phyloP scores from a whole-genome alignment of 2,888 invertebrate species.

The Pseudanteris insignis region DNA sequence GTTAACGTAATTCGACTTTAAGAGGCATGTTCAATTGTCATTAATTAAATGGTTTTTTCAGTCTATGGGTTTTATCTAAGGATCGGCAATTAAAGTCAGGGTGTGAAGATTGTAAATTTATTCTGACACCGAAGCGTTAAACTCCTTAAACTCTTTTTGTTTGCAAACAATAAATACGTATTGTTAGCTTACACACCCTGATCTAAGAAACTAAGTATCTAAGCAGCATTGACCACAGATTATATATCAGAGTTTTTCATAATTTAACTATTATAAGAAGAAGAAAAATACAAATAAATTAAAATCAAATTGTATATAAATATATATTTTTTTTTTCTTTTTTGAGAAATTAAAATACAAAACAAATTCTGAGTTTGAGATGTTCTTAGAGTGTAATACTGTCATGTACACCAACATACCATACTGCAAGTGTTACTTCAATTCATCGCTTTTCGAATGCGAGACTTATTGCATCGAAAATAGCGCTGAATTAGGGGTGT shows the following conservation, averaged over 20 bases:
- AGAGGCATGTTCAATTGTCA: conserved; percentile 7
- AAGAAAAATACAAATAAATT: conserved; percentile 35
- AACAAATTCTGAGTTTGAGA: conserved; percentile 58
- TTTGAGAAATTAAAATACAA: conserved; percentile 50
- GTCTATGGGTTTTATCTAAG: conserved; percentile 24
- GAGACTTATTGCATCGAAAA: conserved; percentile 52
- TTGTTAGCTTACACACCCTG: conserved; percentile 28
- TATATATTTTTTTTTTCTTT: no score
- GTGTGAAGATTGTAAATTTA: no score
- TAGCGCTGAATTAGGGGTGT: conserved; percentile 49
- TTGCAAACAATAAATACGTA: background rate
- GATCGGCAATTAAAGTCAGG: conserved; percentile 15
- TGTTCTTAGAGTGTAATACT: conserved; percentile 67
- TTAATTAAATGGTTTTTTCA: conserved; percentile 22
- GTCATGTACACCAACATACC: conserved; percentile 77
- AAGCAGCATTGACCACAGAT: conserved; percentile 62
- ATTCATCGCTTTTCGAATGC: conserved; percentile 60
- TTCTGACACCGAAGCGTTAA: no score
- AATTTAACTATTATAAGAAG: conserved; percentile 29
- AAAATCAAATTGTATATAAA: no score
- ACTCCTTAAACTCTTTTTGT: no score
- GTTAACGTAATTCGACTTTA: no score
- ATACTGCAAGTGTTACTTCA: conserved; percentile 69
- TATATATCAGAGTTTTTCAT: conserved; percentile 35
- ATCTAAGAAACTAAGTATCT: conserved; percentile 50